These are phyloP conservation scores for Ranitomeya variabilis DNA, from an alignment of 2,113 vertebrate genomes.

Conservation along the genomic window DNA sequence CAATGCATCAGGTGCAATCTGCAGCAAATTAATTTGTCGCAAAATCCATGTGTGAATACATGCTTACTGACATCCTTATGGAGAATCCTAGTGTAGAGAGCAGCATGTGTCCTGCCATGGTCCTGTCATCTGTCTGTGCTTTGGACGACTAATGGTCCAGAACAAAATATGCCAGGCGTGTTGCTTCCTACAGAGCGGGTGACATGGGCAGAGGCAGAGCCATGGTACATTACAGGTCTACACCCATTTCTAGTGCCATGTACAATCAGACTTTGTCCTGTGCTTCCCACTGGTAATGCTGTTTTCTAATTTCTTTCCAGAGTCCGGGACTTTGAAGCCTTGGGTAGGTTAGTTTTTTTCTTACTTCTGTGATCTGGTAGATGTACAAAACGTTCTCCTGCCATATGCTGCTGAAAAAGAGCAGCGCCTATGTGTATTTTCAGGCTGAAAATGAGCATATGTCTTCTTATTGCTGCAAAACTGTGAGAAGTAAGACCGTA, in stretches of 20 bases:
- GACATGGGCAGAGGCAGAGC: not conserved
- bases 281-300: conserved; percentile 67
- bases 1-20: no score
- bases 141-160: no score
- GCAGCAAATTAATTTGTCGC: no score
- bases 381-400: not conserved
- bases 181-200: not conserved
- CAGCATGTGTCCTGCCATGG: no score
- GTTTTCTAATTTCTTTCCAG: conserved; percentile 88
- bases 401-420: not conserved
- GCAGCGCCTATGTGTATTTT: not conserved
- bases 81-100: no score
- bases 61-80: not conserved
- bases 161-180: not conserved
- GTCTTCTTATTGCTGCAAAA: not conserved
- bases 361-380: not conserved
- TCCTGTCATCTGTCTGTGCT: no score
- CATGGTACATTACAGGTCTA: not conserved
- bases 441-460: not conserved
- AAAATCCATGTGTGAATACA: no score
- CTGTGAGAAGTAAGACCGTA: not conserved
- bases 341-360: conserved; percentile 80
- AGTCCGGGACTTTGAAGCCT: conserved; percentile 79
- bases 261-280: not conserved
- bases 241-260: not conserved